A percentile compares a stretch with the other conserved stretches of the same genome.
Evolutionary conservation across 1,140 invertebrate species (phyloP).

Genomic region (Cydia fagiglandana): DNA sequence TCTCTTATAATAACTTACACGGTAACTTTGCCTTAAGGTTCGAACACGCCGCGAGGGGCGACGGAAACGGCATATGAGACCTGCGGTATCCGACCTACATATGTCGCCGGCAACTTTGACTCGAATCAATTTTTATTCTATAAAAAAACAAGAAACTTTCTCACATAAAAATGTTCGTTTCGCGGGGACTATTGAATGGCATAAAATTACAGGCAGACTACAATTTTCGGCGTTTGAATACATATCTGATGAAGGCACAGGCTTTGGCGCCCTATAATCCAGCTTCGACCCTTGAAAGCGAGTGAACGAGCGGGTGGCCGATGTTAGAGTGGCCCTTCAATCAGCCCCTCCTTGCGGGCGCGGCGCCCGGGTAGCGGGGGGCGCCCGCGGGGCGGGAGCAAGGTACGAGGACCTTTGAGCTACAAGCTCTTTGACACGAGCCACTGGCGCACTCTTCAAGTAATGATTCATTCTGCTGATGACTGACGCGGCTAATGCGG

Average conservation of each 20-base stretch:
- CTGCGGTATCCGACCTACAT: conserved; percentile 23
- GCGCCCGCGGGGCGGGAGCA: conserved; percentile 39
- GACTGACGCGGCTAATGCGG: conserved; percentile 75
- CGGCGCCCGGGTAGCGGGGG: conserved; percentile 54
- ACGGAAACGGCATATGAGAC: conserved; percentile 22
- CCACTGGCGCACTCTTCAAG: conserved; percentile 77
- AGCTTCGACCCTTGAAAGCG: conserved; percentile 75
- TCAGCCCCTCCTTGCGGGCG: conserved; percentile 72
- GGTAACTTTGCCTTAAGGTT: conserved; percentile 70
- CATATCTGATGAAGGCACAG: conserved; percentile 76
- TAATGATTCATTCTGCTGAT: conserved; percentile 79
- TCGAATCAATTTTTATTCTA: conserved; percentile 32
- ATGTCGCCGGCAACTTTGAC: not conserved
- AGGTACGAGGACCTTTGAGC: conserved; percentile 72
- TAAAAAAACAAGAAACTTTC: conserved; percentile 33
- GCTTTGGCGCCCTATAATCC: conserved; percentile 76
- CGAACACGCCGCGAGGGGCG: conserved; percentile 34
- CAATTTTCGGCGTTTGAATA: conserved; percentile 70
- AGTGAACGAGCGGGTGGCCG: conserved; percentile 75
- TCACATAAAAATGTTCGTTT: conserved; percentile 40
- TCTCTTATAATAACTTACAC: conserved; percentile 79
- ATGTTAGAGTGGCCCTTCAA: conserved; percentile 77
- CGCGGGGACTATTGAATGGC: conserved; percentile 50
- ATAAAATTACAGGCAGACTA: conserved; percentile 60
- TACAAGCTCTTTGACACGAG: conserved; percentile 77